These are phyloP conservation scores for Clavelina lepadiformis DNA, from an alignment of 23 tunicate species.

Conservation along the genomic window DNA sequence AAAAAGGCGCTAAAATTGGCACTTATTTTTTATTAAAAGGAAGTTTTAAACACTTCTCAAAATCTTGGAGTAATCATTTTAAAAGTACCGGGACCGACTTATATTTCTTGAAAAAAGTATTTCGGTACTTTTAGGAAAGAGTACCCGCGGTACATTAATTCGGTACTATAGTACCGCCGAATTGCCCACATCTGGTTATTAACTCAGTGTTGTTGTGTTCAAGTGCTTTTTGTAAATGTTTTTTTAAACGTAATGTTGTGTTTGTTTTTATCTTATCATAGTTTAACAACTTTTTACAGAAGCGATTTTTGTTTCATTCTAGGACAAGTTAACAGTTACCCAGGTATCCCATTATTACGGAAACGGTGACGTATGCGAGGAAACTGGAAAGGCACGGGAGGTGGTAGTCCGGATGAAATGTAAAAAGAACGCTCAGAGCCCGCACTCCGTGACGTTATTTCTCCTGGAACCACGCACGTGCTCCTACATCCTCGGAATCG, in stretches of 20 bases:
- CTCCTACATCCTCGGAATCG: conserved; percentile 71
- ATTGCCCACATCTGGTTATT: too few relatives aligned
- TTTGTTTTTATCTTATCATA: background rate
- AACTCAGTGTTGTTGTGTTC: too few relatives aligned
- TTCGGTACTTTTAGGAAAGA: too few relatives aligned
- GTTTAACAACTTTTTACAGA: background rate
- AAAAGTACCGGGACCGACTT: too few relatives aligned
- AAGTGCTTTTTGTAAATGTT: background rate
- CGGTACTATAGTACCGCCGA: too few relatives aligned
- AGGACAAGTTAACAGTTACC: conserved; percentile 30
- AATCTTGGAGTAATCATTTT: too few relatives aligned
- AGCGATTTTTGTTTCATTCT: background rate
- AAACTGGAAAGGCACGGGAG: conserved; percentile 53
- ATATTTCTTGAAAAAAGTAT: too few relatives aligned
- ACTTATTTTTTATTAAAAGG: too few relatives aligned
- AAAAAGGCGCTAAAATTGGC: too few relatives aligned
- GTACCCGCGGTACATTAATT: too few relatives aligned
- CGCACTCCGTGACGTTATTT: conserved; percentile 63
- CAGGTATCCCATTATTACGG: conserved; percentile 76
- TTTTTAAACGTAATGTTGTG: background rate
- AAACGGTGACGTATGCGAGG: conserved; percentile 89
- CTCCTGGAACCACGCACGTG: conserved; percentile 88
- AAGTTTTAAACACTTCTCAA: too few relatives aligned
- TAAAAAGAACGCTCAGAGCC: conserved; percentile 29
- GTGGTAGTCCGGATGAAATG: conserved; percentile 89